A percentile compares a stretch with the other conserved stretches of the same genome.
phyloP scores from a whole-genome alignment of 2,113 vertebrate species.

The Tylochromis polylepis region DNA sequence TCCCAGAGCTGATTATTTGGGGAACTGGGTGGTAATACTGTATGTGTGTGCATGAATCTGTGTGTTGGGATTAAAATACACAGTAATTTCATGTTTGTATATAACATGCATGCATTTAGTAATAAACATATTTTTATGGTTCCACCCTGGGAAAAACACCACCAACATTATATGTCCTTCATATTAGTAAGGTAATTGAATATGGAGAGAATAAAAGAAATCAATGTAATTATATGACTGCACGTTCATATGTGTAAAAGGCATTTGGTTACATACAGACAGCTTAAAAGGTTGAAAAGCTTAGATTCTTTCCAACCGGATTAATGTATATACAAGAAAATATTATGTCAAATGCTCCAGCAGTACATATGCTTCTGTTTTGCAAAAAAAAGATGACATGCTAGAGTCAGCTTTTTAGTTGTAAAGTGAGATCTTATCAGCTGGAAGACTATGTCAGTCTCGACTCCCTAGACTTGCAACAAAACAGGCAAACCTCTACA shows the following conservation, averaged over 20 bases:
- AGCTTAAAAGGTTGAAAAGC: neutral
- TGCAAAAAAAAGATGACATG: neutral
- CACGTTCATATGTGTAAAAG: neutral
- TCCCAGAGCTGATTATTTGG: constrained; percentile 57
- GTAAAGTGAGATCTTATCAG: neutral
- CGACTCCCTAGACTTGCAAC: neutral
- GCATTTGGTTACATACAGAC: neutral
- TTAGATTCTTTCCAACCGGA: neutral
- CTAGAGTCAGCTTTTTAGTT: neutral
- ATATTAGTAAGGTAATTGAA: neutral
- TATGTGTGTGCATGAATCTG: neutral
- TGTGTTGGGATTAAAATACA: neutral
- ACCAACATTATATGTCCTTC: neutral
- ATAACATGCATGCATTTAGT: neutral
- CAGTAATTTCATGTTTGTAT: neutral
- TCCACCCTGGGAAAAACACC: neutral
- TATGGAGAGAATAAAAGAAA: neutral
- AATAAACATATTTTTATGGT: neutral
- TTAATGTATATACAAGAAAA: neutral
- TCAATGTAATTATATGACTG: neutral
- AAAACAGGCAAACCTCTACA: neutral
- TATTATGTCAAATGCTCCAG: neutral
- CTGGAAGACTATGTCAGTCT: neutral
- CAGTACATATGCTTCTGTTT: neutral
- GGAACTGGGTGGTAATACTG: neutral